Conservation (phyloP, 2,888 invertebrate species). For the Aricia artaxerxes region DNA sequence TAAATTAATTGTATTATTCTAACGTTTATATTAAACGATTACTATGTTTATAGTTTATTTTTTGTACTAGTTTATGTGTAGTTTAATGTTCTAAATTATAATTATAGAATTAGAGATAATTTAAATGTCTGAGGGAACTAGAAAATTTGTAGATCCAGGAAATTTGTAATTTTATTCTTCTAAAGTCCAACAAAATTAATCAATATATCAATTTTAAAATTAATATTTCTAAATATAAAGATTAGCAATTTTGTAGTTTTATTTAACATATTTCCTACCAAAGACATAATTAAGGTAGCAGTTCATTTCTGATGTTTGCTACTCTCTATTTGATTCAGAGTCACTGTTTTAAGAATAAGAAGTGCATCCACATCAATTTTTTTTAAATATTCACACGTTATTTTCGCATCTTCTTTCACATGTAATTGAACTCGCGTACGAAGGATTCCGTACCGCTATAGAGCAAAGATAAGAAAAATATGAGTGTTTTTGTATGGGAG, state of each 20-base stretch:
- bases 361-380: too few species aligned
- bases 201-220: conserved; percentile 8
- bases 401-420: too few species aligned
- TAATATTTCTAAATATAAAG: background rate
- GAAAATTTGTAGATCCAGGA: conserved; percentile 3
- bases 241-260: conserved; percentile 2
- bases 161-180: conserved; percentile 14
- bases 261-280: background rate
- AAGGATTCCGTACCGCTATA: too few species aligned
- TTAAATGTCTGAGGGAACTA: conserved; percentile 1
- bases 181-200: background rate
- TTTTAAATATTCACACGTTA: too few species aligned
- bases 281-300: background rate
- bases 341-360: background rate
- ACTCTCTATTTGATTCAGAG: too few species aligned
- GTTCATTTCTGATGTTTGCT: too few species aligned
- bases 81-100: conserved; percentile 11
- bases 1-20: background rate
- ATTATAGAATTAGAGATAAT: conserved; percentile 8
- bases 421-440: too few species aligned
- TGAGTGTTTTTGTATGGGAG: too few species aligned
- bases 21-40: conserved; percentile 28
- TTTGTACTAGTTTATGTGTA: conserved; percentile 23
- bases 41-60: conserved; percentile 17
- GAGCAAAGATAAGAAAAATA: too few species aligned